phyloP scores from a whole-genome alignment of 1,140 invertebrate genomes.

The Theocolax elegans region DNA sequence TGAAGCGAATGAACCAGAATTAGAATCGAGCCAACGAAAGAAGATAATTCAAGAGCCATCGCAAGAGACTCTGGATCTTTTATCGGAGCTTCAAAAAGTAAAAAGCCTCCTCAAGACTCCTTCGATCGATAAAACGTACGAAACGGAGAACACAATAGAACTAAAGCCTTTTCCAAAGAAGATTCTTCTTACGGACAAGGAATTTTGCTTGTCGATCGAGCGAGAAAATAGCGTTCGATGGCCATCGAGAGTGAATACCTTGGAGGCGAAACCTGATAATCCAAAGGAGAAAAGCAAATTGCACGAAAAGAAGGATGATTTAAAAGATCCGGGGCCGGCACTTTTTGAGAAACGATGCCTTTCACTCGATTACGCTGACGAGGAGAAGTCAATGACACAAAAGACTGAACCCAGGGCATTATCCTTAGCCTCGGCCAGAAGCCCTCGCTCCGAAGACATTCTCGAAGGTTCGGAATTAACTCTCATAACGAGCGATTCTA shows the following conservation, averaged over 20 bases:
- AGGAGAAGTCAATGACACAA: slow-evolving; percentile 51
- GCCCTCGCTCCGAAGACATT: slow-evolving; percentile 50
- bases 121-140: slow-evolving; percentile 47
- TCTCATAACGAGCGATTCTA: slow-evolving; percentile 52
- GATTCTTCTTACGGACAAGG: slow-evolving; percentile 62
- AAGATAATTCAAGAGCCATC: slow-evolving; percentile 61
- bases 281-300: background rate
- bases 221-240: slow-evolving; percentile 60
- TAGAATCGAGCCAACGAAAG: background rate
- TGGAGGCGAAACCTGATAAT: background rate
- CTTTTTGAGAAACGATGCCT: slow-evolving; percentile 61
- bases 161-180: slow-evolving; percentile 54
- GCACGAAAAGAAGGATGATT: background rate
- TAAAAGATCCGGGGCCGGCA: slow-evolving; percentile 43
- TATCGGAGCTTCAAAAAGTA: slow-evolving; percentile 61
- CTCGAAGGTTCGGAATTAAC: slow-evolving; percentile 46
- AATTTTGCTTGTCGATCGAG: slow-evolving; percentile 63
- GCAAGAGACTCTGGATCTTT: slow-evolving; percentile 62
- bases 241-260: slow-evolving; percentile 2
- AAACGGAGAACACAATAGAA: slow-evolving; percentile 36
- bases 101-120: slow-evolving; percentile 61
- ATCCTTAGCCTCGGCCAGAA: slow-evolving; percentile 56
- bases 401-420: slow-evolving; percentile 53
- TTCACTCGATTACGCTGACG: slow-evolving; percentile 62
- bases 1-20: slow-evolving; percentile 41